Evolutionary conservation across 1,140 invertebrate species (phyloP), one percentile per base, ranked within the genome.

Genomic region (Drosophila nigromelanica): DNA sequence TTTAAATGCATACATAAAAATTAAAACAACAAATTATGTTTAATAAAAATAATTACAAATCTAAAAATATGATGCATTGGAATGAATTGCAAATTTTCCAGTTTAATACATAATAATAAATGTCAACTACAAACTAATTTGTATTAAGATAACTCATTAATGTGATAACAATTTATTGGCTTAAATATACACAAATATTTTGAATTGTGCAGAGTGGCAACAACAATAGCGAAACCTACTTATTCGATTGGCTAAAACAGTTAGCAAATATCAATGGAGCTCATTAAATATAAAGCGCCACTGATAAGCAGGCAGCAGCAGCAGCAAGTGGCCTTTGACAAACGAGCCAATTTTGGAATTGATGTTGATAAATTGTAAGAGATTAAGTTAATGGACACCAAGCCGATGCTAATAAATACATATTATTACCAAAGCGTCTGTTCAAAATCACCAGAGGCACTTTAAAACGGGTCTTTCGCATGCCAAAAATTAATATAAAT

Each of bases 261-360:
- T 85, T 80, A 66, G 27, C 39, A 30, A 21, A 27, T 39, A 51
- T 72, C 62, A 72, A 72, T 72, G 42, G 62, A 42, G 62, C 62
- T 72, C 69, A 52, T 76, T 73, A 85, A 77, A 81, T 80, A 64
- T 80, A 73, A 85, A 80, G 73, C 80, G 81, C 80, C 85, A 83
- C 80, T 58, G 61, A 48, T 48, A 58, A 58, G 50, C 48, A 45
- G 45, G 27, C 48, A 50, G 60, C 35, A 55, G 60, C 35, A 55
- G 47, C 35, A 27, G 43, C 42, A 37, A 55, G 12, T 50, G 43
- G 51, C 43, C 35, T 33, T 47, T 35, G 58, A 35, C 18, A 56
- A 66, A n/a, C 30, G 15, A 64, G 60, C 62, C 48, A 37, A 67
- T 24, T 66, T 48, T 10, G 50, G 15, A 33, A 14, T 55, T 66